phyloP scores from a whole-genome alignment of 2,888 invertebrate species.

The Barypeithes pellucidus region DNA sequence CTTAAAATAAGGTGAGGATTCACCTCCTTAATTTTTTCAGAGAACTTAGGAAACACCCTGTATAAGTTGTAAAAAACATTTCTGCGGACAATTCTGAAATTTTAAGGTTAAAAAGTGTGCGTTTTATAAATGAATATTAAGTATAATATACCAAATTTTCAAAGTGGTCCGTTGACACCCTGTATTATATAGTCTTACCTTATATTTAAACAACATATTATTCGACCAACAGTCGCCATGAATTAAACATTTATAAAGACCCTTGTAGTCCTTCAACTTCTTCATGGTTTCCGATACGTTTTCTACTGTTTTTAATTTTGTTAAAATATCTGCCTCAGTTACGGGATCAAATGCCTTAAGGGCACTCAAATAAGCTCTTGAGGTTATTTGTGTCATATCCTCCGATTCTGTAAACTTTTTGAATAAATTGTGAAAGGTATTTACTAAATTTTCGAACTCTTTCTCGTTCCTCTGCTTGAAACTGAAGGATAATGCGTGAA shows the following conservation, averaged over 20 bases:
- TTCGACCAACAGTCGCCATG: constrained; percentile 46
- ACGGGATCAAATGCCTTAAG: constrained; percentile 27
- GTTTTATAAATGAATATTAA: too few relatives aligned
- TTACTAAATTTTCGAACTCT: constrained; percentile 17
- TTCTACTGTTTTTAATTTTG: constrained; percentile 19
- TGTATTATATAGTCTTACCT: constrained; percentile 36
- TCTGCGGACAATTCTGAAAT: too few relatives aligned
- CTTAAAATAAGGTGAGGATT: too few relatives aligned
- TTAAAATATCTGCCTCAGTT: constrained; percentile 28
- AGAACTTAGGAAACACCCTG: too few relatives aligned
- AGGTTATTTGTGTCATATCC: not conserved
- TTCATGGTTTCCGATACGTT: constrained; percentile 13
- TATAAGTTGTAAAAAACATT: too few relatives aligned
- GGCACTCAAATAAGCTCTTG: constrained; percentile 23
- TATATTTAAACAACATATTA: constrained; percentile 50
- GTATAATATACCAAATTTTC: too few relatives aligned
- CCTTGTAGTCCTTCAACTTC: constrained; percentile 22
- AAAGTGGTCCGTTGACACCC: too few relatives aligned
- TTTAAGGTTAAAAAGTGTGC: too few relatives aligned
- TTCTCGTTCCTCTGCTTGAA: constrained; percentile 41
- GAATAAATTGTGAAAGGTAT: constrained; percentile 5
- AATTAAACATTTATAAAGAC: constrained; percentile 34
- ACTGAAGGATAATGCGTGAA: constrained; percentile 49
- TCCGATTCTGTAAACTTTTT: constrained; percentile 3
- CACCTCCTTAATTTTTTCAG: too few relatives aligned